Percentiles rank a stretch among this genome's conserved stretches.
phyloP scores from a whole-genome alignment of 2,797 vertebrate genomes.

The Smutsia gigantea region DNA sequence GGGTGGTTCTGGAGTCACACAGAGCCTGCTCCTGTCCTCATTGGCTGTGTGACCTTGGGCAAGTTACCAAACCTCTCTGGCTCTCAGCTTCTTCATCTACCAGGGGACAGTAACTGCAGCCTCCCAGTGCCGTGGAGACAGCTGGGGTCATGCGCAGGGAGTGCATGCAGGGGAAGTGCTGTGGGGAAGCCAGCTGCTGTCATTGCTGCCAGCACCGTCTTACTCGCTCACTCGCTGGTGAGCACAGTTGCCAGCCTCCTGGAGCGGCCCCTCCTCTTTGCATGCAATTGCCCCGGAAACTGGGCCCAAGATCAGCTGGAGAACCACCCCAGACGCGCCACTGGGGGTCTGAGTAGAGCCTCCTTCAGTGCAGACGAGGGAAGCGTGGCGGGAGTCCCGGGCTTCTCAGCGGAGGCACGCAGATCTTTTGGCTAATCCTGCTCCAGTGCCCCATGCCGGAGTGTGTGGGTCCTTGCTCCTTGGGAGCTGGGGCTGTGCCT shows the following conservation, averaged over 20 bases:
- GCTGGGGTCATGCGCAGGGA: neutral
- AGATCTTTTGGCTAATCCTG: neutral
- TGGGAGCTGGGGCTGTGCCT: neutral
- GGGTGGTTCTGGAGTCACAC: neutral
- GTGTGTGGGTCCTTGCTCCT: no score
- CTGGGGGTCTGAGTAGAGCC: neutral
- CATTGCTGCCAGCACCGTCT: neutral
- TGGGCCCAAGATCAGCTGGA: neutral
- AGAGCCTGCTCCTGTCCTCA: neutral
- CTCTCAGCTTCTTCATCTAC: neutral
- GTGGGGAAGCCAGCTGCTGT: neutral
- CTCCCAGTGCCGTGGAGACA: neutral
- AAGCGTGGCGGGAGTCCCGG: neutral
- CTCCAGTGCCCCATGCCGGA: neutral
- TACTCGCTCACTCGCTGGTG: neutral
- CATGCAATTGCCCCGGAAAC: neutral
- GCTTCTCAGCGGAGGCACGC: neutral
- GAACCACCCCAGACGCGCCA: neutral
- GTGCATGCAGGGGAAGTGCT: neutral
- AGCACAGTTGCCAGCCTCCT: neutral
- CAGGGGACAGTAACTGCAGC: neutral
- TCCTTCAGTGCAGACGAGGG: neutral
- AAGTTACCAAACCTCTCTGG: neutral
- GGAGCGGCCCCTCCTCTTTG: neutral
- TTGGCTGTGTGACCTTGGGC: neutral